Evolutionary conservation across 2,888 invertebrate species (phyloP).

Genomic region (Lasiommata megera): DNA sequence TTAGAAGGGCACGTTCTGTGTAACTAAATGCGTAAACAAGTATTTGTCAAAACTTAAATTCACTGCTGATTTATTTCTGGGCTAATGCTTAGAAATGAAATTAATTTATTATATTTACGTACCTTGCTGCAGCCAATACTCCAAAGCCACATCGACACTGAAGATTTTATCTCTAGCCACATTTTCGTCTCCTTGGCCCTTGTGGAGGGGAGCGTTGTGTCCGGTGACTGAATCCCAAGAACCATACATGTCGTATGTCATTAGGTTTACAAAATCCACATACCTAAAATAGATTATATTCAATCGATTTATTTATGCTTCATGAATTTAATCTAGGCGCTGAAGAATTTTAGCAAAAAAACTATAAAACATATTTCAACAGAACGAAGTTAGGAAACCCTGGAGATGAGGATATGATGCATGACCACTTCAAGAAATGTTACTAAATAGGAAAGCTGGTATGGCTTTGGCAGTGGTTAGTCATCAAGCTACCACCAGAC

Average conservation of each 20-base stretch:
- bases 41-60: neutral
- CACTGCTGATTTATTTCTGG: neutral
- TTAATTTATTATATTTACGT: slow-evolving; percentile 13
- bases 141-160: slow-evolving; percentile 72
- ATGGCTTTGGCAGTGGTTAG: no score
- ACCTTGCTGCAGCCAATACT: slow-evolving; percentile 79
- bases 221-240: slow-evolving; percentile 84
- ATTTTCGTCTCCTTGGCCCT: slow-evolving; percentile 58
- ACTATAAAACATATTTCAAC: no score
- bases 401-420: no score
- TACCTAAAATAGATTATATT: slow-evolving; percentile 55
- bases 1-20: neutral
- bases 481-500: no score
- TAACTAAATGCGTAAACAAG: neutral
- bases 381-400: no score
- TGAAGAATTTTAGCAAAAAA: no score
- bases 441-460: no score
- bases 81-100: neutral
- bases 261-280: slow-evolving; percentile 85
- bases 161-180: slow-evolving; percentile 46
- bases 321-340: no score
- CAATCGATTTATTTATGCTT: neutral
- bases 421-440: no score
- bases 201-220: slow-evolving; percentile 84
- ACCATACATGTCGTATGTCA: slow-evolving; percentile 89